Conservation (phyloP, 2,888 invertebrate species). For the Tipula unca region DNA sequence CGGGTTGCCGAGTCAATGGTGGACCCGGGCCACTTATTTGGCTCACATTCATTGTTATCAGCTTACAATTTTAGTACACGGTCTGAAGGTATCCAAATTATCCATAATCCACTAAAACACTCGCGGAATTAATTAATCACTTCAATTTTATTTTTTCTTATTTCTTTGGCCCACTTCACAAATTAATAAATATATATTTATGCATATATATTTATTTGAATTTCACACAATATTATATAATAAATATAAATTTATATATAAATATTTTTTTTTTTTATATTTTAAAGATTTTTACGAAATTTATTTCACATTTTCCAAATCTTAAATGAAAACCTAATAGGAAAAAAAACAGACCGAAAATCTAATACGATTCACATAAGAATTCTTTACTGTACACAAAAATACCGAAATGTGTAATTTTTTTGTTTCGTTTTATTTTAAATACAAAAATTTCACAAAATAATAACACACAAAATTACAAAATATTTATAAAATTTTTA, state of each 20-base stretch:
- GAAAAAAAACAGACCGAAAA: background rate
- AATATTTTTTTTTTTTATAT: background rate
- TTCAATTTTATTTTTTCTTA: background rate
- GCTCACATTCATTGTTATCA: conserved; percentile 41
- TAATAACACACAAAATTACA: background rate
- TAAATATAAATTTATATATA: background rate
- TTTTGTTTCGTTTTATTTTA: background rate
- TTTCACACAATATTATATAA: background rate
- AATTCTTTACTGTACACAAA: background rate
- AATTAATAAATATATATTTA: background rate
- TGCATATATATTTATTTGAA: background rate
- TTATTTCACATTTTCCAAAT: conserved; percentile 15
- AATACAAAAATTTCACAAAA: background rate
- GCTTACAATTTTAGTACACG: conserved; percentile 27
- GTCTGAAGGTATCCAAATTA: background rate
- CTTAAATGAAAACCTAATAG: background rate
- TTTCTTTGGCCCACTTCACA: background rate
- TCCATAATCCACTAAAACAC: background rate
- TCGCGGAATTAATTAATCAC: background rate
- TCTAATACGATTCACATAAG: background rate
- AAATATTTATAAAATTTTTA: background rate
- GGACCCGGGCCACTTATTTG: conserved; percentile 40
- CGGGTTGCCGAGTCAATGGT: conserved; percentile 39
- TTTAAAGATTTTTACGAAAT: too few species aligned
- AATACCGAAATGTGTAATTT: background rate